Percentiles rank a stretch among this genome's conserved stretches.
These are phyloP conservation scores for Rallus crepitans DNA, from an alignment of 2,797 vertebrate species.

Conservation along the genomic window DNA sequence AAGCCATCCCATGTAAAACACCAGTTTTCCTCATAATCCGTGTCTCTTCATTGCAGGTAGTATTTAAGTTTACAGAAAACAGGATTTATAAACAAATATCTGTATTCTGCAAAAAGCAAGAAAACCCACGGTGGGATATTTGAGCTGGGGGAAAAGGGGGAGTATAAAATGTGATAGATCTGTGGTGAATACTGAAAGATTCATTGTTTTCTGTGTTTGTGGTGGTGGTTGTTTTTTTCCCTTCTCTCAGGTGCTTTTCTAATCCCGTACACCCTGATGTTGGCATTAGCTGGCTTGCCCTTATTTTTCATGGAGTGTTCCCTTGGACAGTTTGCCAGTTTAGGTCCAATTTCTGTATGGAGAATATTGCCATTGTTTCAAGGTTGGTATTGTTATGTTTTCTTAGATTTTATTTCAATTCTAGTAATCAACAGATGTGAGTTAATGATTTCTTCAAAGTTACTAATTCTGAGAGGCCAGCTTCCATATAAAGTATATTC, in stretches of 20 bases:
- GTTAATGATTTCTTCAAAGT: background rate
- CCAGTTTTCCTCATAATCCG: background rate
- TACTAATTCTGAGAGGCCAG: background rate
- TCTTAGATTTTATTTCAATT: background rate
- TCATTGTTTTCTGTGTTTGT: background rate
- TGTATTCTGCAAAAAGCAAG: background rate
- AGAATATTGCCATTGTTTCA: constrained; percentile 82
- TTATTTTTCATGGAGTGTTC: constrained; percentile 86
- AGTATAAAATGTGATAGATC: background rate
- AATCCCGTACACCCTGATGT: constrained; percentile 82
- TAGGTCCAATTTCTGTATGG: constrained; percentile 82
- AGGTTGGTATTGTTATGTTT: constrained; percentile 73
- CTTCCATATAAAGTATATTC: accelerated
- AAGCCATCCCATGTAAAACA: background rate
- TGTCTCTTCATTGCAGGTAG: background rate
- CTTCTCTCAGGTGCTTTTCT: constrained; percentile 81
- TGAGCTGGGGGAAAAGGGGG: background rate
- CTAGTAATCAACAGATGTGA: background rate
- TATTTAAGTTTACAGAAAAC: background rate
- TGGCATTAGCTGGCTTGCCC: constrained; percentile 82
- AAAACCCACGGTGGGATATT: background rate
- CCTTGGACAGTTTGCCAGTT: constrained; percentile 84
- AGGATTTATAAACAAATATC: background rate
- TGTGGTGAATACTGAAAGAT: background rate
- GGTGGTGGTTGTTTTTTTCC: background rate